These are phyloP conservation scores for Sebastes minor DNA, from an alignment of 2,797 vertebrate species.

Conservation along the genomic window DNA sequence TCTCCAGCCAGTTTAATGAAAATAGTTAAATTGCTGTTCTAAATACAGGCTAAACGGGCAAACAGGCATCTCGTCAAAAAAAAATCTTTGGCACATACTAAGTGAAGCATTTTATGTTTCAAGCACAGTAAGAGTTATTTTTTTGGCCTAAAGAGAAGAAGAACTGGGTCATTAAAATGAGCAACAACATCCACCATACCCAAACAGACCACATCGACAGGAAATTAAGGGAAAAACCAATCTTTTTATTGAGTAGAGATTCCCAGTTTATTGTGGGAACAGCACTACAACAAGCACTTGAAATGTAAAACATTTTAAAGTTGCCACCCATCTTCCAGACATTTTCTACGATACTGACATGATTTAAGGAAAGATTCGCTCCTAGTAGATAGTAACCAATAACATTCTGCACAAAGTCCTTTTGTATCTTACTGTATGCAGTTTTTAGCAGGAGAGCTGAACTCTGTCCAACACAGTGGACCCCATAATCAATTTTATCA, in stretches of 20 bases:
- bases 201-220: neutral
- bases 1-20: neutral
- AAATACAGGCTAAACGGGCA: neutral
- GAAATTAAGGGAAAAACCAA: neutral
- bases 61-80: neutral
- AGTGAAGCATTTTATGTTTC: neutral
- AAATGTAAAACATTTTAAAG: neutral
- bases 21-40: neutral
- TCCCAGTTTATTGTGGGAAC: neutral
- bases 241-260: neutral
- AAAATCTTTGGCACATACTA: neutral
- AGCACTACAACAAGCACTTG: neutral
- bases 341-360: neutral
- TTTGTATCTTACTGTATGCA: neutral
- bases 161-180: neutral
- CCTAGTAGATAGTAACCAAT: neutral
- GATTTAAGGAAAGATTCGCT: neutral
- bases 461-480: slow-evolving; percentile 9
- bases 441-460: slow-evolving; percentile 22
- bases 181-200: neutral
- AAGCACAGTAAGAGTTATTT: neutral
- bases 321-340: neutral
- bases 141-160: neutral
- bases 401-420: neutral
- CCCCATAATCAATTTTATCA: slow-evolving; percentile 44